phyloP scores from a whole-genome alignment of 2,113 vertebrate genomes.

The Corydoras sp. region DNA sequence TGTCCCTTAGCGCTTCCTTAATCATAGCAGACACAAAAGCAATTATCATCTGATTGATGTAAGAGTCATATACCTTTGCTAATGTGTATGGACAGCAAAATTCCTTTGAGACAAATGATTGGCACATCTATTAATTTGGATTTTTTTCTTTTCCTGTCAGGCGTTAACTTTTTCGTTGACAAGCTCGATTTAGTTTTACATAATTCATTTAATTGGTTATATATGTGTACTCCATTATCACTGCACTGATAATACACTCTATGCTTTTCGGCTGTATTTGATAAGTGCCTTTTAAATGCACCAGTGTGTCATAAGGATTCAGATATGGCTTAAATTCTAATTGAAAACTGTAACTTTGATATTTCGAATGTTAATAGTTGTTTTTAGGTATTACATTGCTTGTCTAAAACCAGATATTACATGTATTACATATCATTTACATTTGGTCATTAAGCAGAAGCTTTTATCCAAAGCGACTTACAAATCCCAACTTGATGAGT shows the following conservation, averaged over 20 bases:
- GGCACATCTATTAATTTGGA: conserved; percentile 49
- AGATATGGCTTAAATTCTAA: no score
- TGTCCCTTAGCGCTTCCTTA: conserved; percentile 39
- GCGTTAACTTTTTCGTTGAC: conserved; percentile 14
- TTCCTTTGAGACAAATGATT: conserved; percentile 47
- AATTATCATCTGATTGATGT: conserved; percentile 47
- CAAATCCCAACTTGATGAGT: no score
- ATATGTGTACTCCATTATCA: conserved; percentile 28
- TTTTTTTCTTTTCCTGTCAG: conserved; percentile 22
- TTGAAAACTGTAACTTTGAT: no score
- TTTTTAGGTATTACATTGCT: no score
- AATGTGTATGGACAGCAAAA: conserved; percentile 36
- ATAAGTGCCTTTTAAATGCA: conserved; percentile 8
- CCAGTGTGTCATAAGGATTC: neutral
- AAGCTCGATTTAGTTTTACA: conserved; percentile 38
- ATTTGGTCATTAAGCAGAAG: no score
- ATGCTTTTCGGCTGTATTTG: neutral
- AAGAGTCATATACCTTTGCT: conserved; percentile 30
- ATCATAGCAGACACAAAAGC: conserved; percentile 39
- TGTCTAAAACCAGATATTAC: no score
- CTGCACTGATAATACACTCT: neutral
- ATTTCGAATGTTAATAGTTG: no score
- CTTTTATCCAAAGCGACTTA: no score
- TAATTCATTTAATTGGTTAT: conserved; percentile 32
- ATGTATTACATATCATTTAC: no score